Percentiles rank a stretch among this genome's conserved stretches.
These are phyloP conservation scores for Cyphomyrmex costatus DNA, from an alignment of 1,140 invertebrate species.

Conservation along the genomic window DNA sequence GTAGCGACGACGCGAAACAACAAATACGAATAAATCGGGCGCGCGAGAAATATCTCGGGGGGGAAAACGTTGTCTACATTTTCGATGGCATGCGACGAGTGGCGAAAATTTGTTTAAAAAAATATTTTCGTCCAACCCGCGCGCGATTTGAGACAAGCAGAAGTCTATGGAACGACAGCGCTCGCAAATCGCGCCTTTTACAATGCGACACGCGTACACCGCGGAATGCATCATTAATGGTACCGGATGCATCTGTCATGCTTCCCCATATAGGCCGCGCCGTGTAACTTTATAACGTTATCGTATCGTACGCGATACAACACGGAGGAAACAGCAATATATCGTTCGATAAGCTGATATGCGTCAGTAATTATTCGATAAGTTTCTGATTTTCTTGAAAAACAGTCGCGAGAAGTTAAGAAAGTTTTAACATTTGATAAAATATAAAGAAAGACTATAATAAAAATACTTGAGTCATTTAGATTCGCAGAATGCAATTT, in stretches of 20 bases:
- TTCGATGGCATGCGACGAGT: slow-evolving; percentile 39
- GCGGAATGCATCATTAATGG: slow-evolving; percentile 27
- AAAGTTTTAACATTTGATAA: too few relatives aligned
- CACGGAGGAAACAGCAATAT: slow-evolving; percentile 17
- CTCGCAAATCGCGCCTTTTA: slow-evolving; percentile 7
- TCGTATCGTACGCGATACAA: neutral
- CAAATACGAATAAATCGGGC: slow-evolving; percentile 60
- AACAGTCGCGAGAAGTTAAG: neutral
- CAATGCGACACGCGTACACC: neutral
- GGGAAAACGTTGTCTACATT: slow-evolving; percentile 41
- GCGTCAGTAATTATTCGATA: neutral
- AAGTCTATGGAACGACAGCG: slow-evolving; percentile 27
- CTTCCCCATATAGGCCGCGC: slow-evolving; percentile 29
- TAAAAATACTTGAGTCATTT: too few relatives aligned
- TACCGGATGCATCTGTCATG: slow-evolving; percentile 47
- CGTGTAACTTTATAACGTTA: neutral
- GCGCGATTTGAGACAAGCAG: neutral
- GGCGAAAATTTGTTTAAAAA: slow-evolving; percentile 54
- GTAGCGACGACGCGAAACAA: slow-evolving; percentile 66
- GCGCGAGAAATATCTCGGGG: slow-evolving; percentile 46
- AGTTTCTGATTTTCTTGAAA: neutral
- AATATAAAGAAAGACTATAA: too few relatives aligned
- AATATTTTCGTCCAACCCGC: slow-evolving; percentile 27
- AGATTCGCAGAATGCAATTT: neutral
- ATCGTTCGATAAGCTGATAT: slow-evolving; percentile 1